These are phyloP conservation scores for Anthophora plumipes DNA, from an alignment of 2,888 invertebrate genomes.

Conservation along the genomic window DNA sequence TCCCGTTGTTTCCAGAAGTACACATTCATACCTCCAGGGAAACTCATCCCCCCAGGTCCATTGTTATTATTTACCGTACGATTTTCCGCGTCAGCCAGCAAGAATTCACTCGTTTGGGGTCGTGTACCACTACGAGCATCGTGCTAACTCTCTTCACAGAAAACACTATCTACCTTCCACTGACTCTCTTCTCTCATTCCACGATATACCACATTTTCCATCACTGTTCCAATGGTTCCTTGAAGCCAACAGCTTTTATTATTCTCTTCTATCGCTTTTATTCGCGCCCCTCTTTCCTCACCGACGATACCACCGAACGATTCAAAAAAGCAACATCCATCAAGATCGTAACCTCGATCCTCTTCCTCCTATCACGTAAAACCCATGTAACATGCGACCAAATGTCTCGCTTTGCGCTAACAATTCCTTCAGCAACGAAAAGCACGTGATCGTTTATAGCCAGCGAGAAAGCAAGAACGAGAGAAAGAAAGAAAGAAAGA, in stretches of 20 bases:
- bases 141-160: not conserved
- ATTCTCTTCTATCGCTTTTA: constrained; percentile 35
- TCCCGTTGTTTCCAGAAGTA: not conserved
- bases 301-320: too few species aligned
- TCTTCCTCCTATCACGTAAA: not conserved
- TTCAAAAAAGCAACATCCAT: not conserved
- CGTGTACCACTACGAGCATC: not conserved
- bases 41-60: not conserved
- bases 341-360: not conserved
- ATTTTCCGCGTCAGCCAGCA: constrained; percentile 3
- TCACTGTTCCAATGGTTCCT: constrained; percentile 5
- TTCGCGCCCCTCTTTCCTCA: not conserved
- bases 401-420: constrained; percentile 26
- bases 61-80: constrained; percentile 16
- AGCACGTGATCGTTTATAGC: constrained; percentile 48
- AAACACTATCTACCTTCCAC: not conserved
- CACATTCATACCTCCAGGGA: not conserved
- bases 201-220: constrained; percentile 1
- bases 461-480: not conserved
- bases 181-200: constrained; percentile 7
- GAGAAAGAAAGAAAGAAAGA: not conserved
- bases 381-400: not conserved
- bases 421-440: constrained; percentile 12
- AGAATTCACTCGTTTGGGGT: constrained; percentile 9
- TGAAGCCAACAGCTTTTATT: constrained; percentile 8